These are phyloP conservation scores for Martes martes DNA, from an alignment of 2,113 vertebrate genomes.

Conservation along the genomic window DNA sequence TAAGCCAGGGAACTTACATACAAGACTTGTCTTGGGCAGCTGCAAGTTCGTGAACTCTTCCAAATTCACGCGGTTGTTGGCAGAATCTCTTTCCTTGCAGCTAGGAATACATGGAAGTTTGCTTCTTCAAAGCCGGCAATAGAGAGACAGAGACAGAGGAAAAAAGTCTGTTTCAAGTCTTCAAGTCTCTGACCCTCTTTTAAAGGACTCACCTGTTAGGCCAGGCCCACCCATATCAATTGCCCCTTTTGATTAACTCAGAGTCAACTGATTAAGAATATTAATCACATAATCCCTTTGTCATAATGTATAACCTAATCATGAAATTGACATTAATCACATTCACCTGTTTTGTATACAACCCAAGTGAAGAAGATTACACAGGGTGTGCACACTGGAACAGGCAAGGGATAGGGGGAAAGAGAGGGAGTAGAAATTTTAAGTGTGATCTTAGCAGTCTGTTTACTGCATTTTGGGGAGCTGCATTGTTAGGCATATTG, in stretches of 20 bases:
- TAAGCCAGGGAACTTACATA: background rate
- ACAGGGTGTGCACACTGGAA: background rate
- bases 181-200: background rate
- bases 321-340: background rate
- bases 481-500: background rate
- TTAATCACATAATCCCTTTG: background rate
- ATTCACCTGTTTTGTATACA: background rate
- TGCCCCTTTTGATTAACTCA: background rate
- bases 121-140: background rate
- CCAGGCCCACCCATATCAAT: background rate
- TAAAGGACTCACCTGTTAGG: background rate
- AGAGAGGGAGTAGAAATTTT: background rate
- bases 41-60: background rate
- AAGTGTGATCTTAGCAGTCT: background rate
- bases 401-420: rapidly evolving
- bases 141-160: background rate
- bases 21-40: background rate
- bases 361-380: background rate
- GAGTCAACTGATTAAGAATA: background rate
- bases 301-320: background rate
- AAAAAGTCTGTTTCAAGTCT: background rate
- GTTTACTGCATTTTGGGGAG: background rate
- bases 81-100: background rate
- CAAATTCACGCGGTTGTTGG: background rate
- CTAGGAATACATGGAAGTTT: background rate